Percentiles rank a stretch among this genome's conserved stretches.
These are phyloP conservation scores for Hemicordylus capensis DNA, from an alignment of 2,113 vertebrate genomes.

Conservation along the genomic window DNA sequence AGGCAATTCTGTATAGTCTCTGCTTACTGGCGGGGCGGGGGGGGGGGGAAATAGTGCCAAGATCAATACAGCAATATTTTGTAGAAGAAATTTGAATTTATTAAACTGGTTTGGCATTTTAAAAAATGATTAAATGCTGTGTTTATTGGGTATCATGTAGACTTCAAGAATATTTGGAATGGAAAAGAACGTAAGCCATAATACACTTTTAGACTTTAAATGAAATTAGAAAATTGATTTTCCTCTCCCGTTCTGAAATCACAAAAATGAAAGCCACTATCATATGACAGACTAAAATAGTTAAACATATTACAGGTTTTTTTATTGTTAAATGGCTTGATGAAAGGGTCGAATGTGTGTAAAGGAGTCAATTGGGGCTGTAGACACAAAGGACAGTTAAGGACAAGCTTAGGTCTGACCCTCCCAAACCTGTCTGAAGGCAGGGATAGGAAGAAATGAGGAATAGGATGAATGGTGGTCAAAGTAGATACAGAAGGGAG, in stretches of 20 bases:
- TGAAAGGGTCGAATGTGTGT: not conserved
- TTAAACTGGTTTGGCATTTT: constrained; percentile 70
- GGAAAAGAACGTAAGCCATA: constrained; percentile 53
- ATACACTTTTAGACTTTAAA: constrained; percentile 45
- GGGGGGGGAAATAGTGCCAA: constrained; percentile 64
- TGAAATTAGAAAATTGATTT: constrained; percentile 33
- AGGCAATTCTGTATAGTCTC: constrained; percentile 54
- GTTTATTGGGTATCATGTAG: constrained; percentile 69
- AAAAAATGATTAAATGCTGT: constrained; percentile 72
- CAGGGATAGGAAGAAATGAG: not conserved
- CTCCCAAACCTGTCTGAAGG: not conserved
- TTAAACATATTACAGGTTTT: not conserved
- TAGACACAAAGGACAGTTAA: not conserved
- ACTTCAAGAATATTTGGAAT: constrained; percentile 58
- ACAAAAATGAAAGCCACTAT: constrained; percentile 27
- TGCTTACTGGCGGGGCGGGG: no score
- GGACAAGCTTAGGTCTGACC: not conserved
- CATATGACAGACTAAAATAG: not conserved
- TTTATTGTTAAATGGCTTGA: not conserved
- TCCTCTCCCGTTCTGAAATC: constrained; percentile 21
- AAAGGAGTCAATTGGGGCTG: not conserved
- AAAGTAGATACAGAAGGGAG: no score
- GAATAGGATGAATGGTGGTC: not conserved
- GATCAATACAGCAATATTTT: constrained; percentile 78
- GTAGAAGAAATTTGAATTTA: constrained; percentile 70